Evolutionary conservation across 2,797 vertebrate genomes (phyloP), one percentile per base, ranked within the genome.

Genomic region (Hydrophis major): DNA sequence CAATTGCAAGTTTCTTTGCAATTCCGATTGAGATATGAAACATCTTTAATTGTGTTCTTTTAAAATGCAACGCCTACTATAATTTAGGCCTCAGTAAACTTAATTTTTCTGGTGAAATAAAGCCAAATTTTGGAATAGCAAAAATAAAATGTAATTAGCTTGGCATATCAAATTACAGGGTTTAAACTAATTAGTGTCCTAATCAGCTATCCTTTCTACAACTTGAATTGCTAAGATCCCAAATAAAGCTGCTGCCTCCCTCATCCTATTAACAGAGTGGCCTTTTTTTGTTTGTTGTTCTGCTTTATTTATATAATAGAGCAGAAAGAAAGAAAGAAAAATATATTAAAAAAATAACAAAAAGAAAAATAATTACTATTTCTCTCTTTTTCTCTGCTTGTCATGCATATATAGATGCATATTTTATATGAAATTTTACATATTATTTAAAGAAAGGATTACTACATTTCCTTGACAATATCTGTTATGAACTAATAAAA

Each of bases 41-140:
- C 92, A 95, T 83, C 91, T 92, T 55, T 94, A 86, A 93, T 56
- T 13, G 92, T 96, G 60, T 96, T 92, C 87, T 89, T 93, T 96
- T 96, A 94, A 95, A 96, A 94, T 92, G 93, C n/a, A 96, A 95
- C 90, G 89, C 66, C 93, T 90, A 92, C 92, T 95, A 95, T 95
- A 94, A 95, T 93, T 95, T 95, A 88, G 92, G 95, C 56, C 93
- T 88, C 90, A 94, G 92, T 78, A 88, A 83, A 95, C 92, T 66
- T 93, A 94, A 92, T 97, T 97, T 93, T 92, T 91, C n/a, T 32
- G 94, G 69, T 94, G 94, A 96, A 97, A 92, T 2, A 57, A 96
- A 96, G 78, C 20, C 94, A 95, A 96, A 89, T 96, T 95, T 95
- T 95, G 90, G 90, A 53, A 86, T 92, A 28, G 94, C 55, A 96